These are phyloP conservation scores for Anastrepha ludens DNA, from an alignment of 1,140 invertebrate genomes.

Conservation along the genomic window DNA sequence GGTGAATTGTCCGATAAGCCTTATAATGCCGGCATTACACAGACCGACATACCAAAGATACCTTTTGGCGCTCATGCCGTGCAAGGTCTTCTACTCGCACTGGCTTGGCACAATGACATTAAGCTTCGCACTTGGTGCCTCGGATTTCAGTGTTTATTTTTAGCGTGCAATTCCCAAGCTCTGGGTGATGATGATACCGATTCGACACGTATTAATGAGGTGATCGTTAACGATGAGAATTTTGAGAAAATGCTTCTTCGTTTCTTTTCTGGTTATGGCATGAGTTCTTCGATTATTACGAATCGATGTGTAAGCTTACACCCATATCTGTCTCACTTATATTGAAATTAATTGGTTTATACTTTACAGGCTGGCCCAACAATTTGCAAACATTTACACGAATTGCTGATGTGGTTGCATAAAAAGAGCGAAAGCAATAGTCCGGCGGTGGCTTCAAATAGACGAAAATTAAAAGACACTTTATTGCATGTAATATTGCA, in stretches of 20 bases:
- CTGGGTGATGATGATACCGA: slow-evolving; percentile 64
- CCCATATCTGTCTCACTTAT: background rate
- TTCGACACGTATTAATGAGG: slow-evolving; percentile 76
- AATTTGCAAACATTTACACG: slow-evolving; percentile 83
- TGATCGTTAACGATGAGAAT: slow-evolving; percentile 82
- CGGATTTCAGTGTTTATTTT: slow-evolving; percentile 80
- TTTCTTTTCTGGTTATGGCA: slow-evolving; percentile 82
- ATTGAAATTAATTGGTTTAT: background rate
- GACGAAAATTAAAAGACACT: slow-evolving; percentile 81
- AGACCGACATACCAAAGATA: slow-evolving; percentile 82
- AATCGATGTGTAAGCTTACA: slow-evolving; percentile 70
- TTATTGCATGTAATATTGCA: slow-evolving; percentile 83
- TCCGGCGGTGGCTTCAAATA: slow-evolving; percentile 75
- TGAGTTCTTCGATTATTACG: slow-evolving; percentile 70
- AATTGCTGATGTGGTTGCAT: slow-evolving; percentile 82
- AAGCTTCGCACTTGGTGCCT: slow-evolving; percentile 85
- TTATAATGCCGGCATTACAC: slow-evolving; percentile 75
- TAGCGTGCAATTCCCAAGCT: slow-evolving; percentile 76
- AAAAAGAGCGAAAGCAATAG: slow-evolving; percentile 82
- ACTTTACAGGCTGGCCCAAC: slow-evolving; percentile 83
- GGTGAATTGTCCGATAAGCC: slow-evolving; percentile 76
- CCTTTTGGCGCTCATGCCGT: slow-evolving; percentile 83
- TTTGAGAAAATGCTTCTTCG: slow-evolving; percentile 83
- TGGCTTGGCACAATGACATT: slow-evolving; percentile 80
- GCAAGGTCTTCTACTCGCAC: slow-evolving; percentile 81